Evolutionary conservation across 2,797 vertebrate genomes (phyloP), one percentile per base, ranked within the genome.

Genomic region (Epinephelus malabaricus): DNA sequence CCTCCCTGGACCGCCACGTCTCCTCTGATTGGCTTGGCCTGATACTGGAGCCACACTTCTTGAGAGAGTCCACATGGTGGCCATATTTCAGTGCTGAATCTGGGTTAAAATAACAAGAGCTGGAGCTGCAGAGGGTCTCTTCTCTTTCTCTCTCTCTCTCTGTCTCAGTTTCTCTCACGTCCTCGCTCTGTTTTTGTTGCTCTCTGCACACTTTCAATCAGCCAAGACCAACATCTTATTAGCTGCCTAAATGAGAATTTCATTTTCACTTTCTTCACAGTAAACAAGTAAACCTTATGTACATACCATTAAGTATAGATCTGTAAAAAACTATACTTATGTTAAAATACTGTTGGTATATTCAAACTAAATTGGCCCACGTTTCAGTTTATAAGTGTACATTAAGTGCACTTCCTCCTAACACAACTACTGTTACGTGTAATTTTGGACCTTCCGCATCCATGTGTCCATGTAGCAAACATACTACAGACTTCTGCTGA

Each of bases 41-140:
- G 60, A 78, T 56, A 54, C 66, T 58, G 71, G 78, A 82, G 86
- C 89, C 88, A 88, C 87, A 76, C 89, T 89, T 80, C 84, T 84
- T 87, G 79, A 92, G 84, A 86, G 78, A 81, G 87, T 93, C 93
- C 92, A 93, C 93, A 93, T 92, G 93, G 93, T 82, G 86, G 90
- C 92, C 92, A 92, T 88, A 92, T 93, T 94, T 92, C 86, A 87
- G 83, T 14, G 66, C 69, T 69, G 88, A 91, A 94, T 93, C 92
- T 94, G 92, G 94, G 94, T 94, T 95, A 95, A 86, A 91, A 95
- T 70, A 95, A 95, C 92, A 94, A 79, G 56, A 72, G 77, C 73
- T 56, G 76, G 78, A 88, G 78, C 76, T 69, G 74, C 78, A 54
- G 43, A 61, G 75, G 81, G 73, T 73, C 69, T 62, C 85, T 70